Conservation (phyloP, 2,113 vertebrate genomes). For the Pantherophis guttatus region DNA sequence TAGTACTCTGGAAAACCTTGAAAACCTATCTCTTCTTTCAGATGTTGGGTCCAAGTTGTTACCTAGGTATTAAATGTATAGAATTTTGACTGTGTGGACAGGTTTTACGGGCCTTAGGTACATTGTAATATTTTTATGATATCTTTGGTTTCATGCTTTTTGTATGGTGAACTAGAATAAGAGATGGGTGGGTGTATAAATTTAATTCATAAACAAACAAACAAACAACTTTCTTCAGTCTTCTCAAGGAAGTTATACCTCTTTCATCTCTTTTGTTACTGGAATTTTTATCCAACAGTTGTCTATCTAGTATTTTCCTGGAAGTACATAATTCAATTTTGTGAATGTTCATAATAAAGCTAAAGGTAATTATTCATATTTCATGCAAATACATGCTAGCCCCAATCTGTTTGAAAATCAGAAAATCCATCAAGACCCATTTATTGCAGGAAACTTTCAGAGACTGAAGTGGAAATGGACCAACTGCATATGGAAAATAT, state of each 20-base stretch:
- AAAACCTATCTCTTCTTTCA: background rate
- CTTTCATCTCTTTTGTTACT: background rate
- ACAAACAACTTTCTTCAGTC: background rate
- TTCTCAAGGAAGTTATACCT: background rate
- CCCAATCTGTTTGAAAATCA: background rate
- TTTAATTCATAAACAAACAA: background rate
- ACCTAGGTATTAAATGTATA: background rate
- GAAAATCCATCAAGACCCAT: background rate
- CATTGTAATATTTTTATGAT: background rate
- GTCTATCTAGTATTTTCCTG: background rate
- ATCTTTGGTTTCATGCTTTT: background rate
- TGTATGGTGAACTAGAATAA: background rate
- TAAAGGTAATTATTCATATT: background rate
- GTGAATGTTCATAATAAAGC: background rate
- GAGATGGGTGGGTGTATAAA: background rate
- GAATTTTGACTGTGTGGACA: background rate
- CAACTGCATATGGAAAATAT: background rate
- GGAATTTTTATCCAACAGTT: background rate
- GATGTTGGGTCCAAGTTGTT: background rate
- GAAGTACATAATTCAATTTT: background rate
- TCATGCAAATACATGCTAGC: background rate
- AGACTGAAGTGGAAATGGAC: background rate
- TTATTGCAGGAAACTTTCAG: background rate
- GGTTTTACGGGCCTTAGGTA: background rate
- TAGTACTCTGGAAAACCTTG: background rate